These are phyloP conservation scores for Acanthosepion lycidas DNA, from an alignment of 2,888 invertebrate genomes.

Conservation along the genomic window DNA sequence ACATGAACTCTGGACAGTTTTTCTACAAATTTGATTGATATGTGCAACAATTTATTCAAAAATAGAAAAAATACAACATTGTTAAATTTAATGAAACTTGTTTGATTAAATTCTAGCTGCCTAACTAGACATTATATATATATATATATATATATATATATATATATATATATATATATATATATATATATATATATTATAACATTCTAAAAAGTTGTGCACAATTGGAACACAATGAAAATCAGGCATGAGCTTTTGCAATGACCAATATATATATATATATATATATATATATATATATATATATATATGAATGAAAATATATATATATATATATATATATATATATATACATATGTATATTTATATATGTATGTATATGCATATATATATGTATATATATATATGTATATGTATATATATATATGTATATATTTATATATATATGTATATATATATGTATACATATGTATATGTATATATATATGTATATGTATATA, in stretches of 20 bases:
- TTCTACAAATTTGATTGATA: too few species aligned
- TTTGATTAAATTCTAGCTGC: too few species aligned
- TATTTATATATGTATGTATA: background rate
- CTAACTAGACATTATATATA: background rate
- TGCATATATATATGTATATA: background rate
- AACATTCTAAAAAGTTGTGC: too few species aligned
- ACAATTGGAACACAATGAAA: too few species aligned
- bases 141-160: background rate
- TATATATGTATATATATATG: background rate
- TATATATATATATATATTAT: background rate
- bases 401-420: background rate
- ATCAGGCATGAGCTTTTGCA: too few species aligned
- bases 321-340: background rate
- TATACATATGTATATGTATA: background rate
- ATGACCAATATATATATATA: background rate
- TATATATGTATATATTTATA: background rate
- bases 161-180: conserved; percentile 25
- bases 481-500: background rate
- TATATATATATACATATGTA: background rate
- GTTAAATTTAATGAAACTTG: too few species aligned
- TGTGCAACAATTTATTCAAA: too few species aligned
- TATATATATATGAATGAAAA: background rate
- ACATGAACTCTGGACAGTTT: too few species aligned
- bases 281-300: conserved; percentile 37
- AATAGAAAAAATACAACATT: too few species aligned